Base-by-base conservation (phyloP, 2,888 invertebrate genomes). In the Tetragonula carbonaria region DNA sequence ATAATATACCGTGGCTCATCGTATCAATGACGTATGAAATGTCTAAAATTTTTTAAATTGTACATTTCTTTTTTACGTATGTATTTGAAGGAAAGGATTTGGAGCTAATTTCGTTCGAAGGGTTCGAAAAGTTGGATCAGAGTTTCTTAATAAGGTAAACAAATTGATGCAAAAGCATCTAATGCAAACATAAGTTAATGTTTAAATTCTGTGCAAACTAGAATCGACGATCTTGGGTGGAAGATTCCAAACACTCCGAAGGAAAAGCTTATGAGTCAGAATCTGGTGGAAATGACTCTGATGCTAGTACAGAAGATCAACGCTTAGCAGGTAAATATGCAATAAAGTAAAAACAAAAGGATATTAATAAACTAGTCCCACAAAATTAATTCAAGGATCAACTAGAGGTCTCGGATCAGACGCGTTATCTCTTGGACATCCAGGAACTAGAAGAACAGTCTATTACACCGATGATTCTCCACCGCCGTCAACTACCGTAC, bases 41-140 rank as follows among this genome's bases (percentile, higher is more conserved):
- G 78, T 82, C 21, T 21, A 21, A n/a, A 62, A 28, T 33, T 33
- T 21, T 65, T 13, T 28, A 33, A 45, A 33, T 33, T 63, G 11
- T 33, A 63, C 4, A 33, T 65, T 11, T 33, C 1, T 33, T n/a
- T 33, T 18, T 51, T 2, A 18, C 33, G 13, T 74, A 33, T 68
- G 76, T 73, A 59, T 85, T 83, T 78, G 51, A 93, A 97, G 98
- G 93, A 97, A 97, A 94, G 97, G 98, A 72, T 97, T 98, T 94
- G 98, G 98, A 8, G 98, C 98, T 45, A 98, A 97, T 79, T 96
- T 98, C 85, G 98, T 98, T 0, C 96, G 97, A 91, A 96, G 97
- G 94, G 98, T 98, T 0, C 96, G 97, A 74, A 98, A 98, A 95
- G 98, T 98, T 6, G 97, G 98, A 45, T 97, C 98, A 0, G 98